A percentile compares a stretch with the other conserved stretches of the same genome.
Evolutionary conservation across 2,888 invertebrate species (phyloP).

Genomic region (Nomada ruficornis): DNA sequence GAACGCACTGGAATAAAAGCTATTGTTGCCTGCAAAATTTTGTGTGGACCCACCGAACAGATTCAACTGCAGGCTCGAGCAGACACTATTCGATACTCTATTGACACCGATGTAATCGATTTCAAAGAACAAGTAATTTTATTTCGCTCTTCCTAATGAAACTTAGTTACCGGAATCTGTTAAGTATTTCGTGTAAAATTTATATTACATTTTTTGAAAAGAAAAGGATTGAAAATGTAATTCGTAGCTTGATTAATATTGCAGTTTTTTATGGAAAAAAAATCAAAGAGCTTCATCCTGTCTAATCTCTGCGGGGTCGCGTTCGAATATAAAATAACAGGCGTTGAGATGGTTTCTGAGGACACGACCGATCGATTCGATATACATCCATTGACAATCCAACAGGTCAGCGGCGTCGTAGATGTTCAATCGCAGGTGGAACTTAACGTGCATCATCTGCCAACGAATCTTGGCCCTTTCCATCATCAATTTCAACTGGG

Average conservation of each 20-base stretch:
- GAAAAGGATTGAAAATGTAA: neutral
- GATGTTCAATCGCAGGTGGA: slow-evolving; percentile 83
- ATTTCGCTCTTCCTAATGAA: neutral
- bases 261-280: slow-evolving; percentile 82
- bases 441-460: slow-evolving; percentile 85
- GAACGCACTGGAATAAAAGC: slow-evolving; percentile 82
- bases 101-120: slow-evolving; percentile 83
- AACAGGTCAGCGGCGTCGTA: slow-evolving; percentile 81
- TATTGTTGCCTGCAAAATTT: slow-evolving; percentile 85
- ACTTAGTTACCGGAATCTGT: no score
- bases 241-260: neutral
- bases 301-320: slow-evolving; percentile 85
- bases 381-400: slow-evolving; percentile 51
- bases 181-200: no score
- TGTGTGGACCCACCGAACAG: slow-evolving; percentile 86
- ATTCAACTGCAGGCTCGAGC: slow-evolving; percentile 85
- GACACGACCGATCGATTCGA: slow-evolving; percentile 3
- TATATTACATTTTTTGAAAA: no score
- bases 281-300: slow-evolving; percentile 80
- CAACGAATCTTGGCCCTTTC: slow-evolving; percentile 86
- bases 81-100: slow-evolving; percentile 85
- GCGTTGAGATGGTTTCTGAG: neutral
- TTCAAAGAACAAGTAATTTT: slow-evolving; percentile 82
- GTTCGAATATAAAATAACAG: slow-evolving; percentile 56
- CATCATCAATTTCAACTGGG: slow-evolving; percentile 82